phyloP scores from a whole-genome alignment of 2,113 vertebrate species.

The Siniperca chuatsi region DNA sequence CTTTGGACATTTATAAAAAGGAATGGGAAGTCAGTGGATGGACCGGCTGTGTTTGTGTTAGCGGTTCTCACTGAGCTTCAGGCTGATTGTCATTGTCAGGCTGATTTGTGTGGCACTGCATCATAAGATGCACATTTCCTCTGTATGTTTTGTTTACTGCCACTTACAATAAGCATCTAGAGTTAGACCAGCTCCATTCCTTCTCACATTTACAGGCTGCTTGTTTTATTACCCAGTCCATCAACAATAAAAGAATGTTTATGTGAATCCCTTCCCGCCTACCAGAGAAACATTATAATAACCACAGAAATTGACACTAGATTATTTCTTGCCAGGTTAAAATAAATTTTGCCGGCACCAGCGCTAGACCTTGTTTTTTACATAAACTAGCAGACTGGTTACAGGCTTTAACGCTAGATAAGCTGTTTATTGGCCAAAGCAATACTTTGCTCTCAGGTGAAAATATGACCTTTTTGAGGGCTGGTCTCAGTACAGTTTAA shows the following conservation, averaged over 20 bases:
- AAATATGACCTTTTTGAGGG: not conserved
- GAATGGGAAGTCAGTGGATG: not conserved
- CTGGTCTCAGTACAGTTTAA: not conserved
- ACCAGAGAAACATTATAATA: slow-evolving; percentile 3
- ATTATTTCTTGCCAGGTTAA: slow-evolving; percentile 1
- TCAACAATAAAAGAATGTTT: slow-evolving; percentile 2
- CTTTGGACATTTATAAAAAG: not conserved
- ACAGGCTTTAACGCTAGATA: not conserved
- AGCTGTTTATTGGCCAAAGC: slow-evolving; percentile 17
- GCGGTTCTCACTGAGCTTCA: not conserved
- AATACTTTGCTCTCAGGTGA: not conserved
- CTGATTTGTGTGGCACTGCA: not conserved
- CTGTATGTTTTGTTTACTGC: slow-evolving; percentile 32
- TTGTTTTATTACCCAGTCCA: slow-evolving; percentile 43
- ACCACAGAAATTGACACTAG: slow-evolving; percentile 11
- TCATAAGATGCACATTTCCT: slow-evolving; percentile 41
- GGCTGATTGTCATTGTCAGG: slow-evolving; percentile 7
- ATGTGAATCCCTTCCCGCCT: not conserved
- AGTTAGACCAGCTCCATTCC: slow-evolving; percentile 7
- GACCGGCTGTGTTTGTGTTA: slow-evolving; percentile 4
- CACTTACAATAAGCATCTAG: slow-evolving; percentile 26
- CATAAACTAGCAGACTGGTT: slow-evolving; percentile 1
- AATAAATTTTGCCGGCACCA: not conserved
- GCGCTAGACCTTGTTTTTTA: not conserved
- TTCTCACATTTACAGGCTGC: slow-evolving; percentile 15